A percentile compares a stretch with the other conserved stretches of the same genome.
Conservation (phyloP, 1,140 invertebrate species). For the Gerris buenoi region DNA sequence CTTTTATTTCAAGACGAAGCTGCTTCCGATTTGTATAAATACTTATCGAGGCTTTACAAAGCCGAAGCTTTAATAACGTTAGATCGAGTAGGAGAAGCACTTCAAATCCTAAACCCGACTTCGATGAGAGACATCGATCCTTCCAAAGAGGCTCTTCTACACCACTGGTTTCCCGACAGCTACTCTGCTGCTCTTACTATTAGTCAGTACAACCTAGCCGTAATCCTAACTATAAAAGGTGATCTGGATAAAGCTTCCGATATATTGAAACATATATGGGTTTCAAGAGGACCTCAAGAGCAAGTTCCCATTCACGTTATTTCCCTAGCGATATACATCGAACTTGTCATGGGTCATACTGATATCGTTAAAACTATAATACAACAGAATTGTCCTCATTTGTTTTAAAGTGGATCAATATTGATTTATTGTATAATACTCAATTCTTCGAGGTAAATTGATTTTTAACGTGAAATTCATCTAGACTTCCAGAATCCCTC, state of each 20-base stretch:
- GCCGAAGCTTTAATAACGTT: slow-evolving; percentile 75
- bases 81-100: slow-evolving; percentile 67
- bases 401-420: slow-evolving; percentile 16
- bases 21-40: slow-evolving; percentile 47
- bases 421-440: too few relatives aligned
- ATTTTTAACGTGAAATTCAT: too few relatives aligned
- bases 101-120: slow-evolving; percentile 68
- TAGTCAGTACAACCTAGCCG: slow-evolving; percentile 65
- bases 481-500: too few relatives aligned
- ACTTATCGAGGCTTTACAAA: slow-evolving; percentile 73
- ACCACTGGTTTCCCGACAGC: slow-evolving; percentile 52
- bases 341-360: slow-evolving; percentile 47
- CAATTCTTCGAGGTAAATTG: too few relatives aligned
- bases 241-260: slow-evolving; percentile 57
- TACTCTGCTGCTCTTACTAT: slow-evolving; percentile 47
- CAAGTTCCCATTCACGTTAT: slow-evolving; percentile 55
- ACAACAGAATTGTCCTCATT: slow-evolving; percentile 34
- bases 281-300: slow-evolving; percentile 37
- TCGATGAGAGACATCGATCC: slow-evolving; percentile 43
- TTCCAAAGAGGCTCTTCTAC: slow-evolving; percentile 12
- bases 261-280: slow-evolving; percentile 49
- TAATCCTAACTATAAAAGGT: slow-evolving; percentile 55
- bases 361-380: slow-evolving; percentile 37
- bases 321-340: slow-evolving; percentile 54
- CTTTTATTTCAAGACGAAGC: slow-evolving; percentile 46